Evolutionary conservation across 2,797 vertebrate genomes (phyloP).

Genomic region (Euphonia xanthogaster): DNA sequence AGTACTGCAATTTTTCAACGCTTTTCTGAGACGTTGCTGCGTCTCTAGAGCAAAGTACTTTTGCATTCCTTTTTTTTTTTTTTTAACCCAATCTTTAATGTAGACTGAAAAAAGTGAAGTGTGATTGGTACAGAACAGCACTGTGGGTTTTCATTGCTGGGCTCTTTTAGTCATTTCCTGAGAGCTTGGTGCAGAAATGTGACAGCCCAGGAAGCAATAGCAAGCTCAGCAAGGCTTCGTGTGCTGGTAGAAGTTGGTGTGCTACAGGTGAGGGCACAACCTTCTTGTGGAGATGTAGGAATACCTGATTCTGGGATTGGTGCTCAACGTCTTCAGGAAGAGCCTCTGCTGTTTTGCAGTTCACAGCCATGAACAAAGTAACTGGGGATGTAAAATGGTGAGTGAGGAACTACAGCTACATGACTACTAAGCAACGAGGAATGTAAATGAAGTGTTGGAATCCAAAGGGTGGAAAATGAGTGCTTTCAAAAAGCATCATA

Average conservation of each 20-base stretch:
- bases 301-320: background rate
- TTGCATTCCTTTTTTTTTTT: background rate
- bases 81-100: constrained; percentile 54
- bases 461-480: constrained; percentile 67
- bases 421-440: background rate
- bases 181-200: constrained; percentile 52
- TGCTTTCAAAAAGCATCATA: constrained; percentile 68
- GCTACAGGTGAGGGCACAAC: background rate
- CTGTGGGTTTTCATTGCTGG: constrained; percentile 62
- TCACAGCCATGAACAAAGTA: constrained; percentile 1
- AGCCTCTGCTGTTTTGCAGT: constrained; percentile 49
- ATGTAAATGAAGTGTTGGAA: background rate
- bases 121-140: constrained; percentile 56
- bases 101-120: constrained; percentile 48
- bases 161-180: constrained; percentile 77
- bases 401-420: constrained; percentile 15
- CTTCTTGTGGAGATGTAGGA: constrained; percentile 34
- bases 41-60: constrained; percentile 23
- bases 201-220: constrained; percentile 53
- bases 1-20: background rate
- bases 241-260: background rate
- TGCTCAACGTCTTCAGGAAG: constrained; percentile 50
- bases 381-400: constrained; percentile 35
- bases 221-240: constrained; percentile 17
- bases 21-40: background rate